Evolutionary conservation across 2,888 invertebrate genomes (phyloP).

Genomic region (Hirtodrosophila trivittata): DNA sequence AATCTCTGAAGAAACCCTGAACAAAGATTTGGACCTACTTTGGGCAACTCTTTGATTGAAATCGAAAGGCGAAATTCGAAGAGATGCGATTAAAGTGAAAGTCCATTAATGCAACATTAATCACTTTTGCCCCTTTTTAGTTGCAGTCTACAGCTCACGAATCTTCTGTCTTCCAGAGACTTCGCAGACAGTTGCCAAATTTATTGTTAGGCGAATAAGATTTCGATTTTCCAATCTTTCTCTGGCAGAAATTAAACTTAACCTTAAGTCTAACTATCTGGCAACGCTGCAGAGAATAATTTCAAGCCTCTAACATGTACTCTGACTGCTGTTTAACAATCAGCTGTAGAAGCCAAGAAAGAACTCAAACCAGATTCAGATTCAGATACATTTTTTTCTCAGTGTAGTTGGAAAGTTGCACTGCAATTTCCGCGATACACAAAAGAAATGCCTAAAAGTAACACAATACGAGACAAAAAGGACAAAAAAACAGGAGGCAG

Average conservation of each 20-base stretch:
- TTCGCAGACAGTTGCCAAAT: neutral
- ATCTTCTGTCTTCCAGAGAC: neutral
- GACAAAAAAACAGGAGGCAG: conserved; percentile 49
- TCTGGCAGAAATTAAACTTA: no score
- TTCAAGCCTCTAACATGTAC: no score
- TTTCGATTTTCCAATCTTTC: no score
- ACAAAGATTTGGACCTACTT: conserved; percentile 12
- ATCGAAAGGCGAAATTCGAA: conserved; percentile 53
- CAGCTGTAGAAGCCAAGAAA: no score
- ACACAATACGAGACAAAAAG: conserved; percentile 56
- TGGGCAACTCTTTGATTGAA: conserved; percentile 30
- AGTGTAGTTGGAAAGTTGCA: conserved; percentile 29
- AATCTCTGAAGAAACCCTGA: conserved; percentile 1
- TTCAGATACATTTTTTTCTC: neutral
- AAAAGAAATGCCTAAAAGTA: conserved; percentile 37
- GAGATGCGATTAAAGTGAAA: conserved; percentile 65
- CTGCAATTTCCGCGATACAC: conserved; percentile 48
- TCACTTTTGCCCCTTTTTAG: conserved; percentile 32
- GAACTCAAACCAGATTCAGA: no score
- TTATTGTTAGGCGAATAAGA: no score
- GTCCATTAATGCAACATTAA: conserved; percentile 80
- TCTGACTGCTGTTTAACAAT: no score
- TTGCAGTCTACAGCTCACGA: conserved; percentile 20
- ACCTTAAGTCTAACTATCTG: no score
- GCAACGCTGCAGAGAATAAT: no score